These are phyloP conservation scores for Vulpes vulpes DNA, from an alignment of 2,113 vertebrate species.

Conservation along the genomic window DNA sequence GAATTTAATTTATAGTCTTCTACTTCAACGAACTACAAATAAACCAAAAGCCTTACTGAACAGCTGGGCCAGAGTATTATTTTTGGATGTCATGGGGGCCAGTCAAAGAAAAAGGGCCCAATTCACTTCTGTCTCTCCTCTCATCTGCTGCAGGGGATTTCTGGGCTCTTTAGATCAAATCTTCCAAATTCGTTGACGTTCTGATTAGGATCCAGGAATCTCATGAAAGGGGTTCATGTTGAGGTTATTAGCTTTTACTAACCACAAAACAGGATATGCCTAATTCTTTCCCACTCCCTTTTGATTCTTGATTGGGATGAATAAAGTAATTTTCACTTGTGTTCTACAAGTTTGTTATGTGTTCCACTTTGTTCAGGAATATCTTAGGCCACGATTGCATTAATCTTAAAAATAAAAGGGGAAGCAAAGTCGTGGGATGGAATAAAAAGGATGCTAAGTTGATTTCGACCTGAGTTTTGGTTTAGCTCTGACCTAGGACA, in stretches of 20 bases:
- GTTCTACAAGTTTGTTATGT: slow-evolving; percentile 64
- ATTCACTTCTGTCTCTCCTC: slow-evolving; percentile 57
- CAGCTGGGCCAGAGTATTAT: slow-evolving; percentile 83
- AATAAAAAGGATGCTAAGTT: neutral
- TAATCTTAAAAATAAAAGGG: neutral
- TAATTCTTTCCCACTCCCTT: slow-evolving; percentile 54
- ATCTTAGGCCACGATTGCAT: slow-evolving; percentile 30
- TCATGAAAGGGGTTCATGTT: slow-evolving; percentile 64
- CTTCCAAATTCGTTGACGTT: slow-evolving; percentile 55
- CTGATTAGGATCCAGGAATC: slow-evolving; percentile 69
- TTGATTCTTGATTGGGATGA: slow-evolving; percentile 54
- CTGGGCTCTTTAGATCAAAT: slow-evolving; percentile 63
- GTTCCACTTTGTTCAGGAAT: slow-evolving; percentile 68
- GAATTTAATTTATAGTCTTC: slow-evolving; percentile 86
- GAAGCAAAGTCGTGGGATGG: no score
- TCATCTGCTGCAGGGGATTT: slow-evolving; percentile 55
- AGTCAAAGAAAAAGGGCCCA: slow-evolving; percentile 63
- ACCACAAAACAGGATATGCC: slow-evolving; percentile 78
- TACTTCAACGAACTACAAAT: slow-evolving; percentile 83
- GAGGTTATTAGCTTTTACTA: slow-evolving; percentile 78
- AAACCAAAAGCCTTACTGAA: slow-evolving; percentile 82
- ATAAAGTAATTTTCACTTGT: slow-evolving; percentile 75
- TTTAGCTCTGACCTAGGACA: neutral
- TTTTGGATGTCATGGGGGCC: slow-evolving; percentile 84
- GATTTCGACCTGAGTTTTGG: neutral